Conservation (phyloP, 2,888 invertebrate genomes). For the Urechis unicinctus region DNA sequence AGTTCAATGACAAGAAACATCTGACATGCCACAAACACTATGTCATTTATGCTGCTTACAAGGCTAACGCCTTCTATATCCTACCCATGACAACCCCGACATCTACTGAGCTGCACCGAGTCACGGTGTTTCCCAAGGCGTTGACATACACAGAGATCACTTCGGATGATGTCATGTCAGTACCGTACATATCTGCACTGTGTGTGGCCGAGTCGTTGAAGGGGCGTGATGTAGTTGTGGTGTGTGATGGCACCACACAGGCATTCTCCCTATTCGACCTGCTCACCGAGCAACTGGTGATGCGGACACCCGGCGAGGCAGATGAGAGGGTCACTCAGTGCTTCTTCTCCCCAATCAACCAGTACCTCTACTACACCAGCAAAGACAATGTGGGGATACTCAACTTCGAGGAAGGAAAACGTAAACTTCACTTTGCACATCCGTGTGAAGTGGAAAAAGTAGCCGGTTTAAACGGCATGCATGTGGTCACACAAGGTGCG, state of each 20-base stretch:
- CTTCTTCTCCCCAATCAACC: not conserved
- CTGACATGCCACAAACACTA: not conserved
- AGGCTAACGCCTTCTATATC: not conserved
- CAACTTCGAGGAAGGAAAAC: not conserved
- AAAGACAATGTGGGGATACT: conserved; percentile 1
- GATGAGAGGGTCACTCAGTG: not conserved
- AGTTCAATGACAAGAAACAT: not conserved
- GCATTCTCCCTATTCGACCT: not conserved
- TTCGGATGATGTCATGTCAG: not conserved
- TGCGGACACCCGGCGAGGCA: not conserved
- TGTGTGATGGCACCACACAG: not conserved
- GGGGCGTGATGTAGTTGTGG: not conserved
- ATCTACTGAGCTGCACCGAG: not conserved
- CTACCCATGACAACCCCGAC: not conserved
- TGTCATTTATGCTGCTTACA: not conserved
- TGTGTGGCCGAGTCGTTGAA: not conserved
- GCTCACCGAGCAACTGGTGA: not conserved
- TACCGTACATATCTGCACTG: not conserved
- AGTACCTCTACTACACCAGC: conserved; percentile 3
- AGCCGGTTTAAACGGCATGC: not conserved
- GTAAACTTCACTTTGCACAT: conserved; percentile 6
- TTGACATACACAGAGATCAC: no score
- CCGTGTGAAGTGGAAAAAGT: conserved; percentile 12
- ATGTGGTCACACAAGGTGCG: conserved; percentile 25
- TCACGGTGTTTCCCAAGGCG: not conserved